These are phyloP conservation scores for Acanthosepion pharaonis DNA, from an alignment of 2,888 invertebrate species.

Conservation along the genomic window DNA sequence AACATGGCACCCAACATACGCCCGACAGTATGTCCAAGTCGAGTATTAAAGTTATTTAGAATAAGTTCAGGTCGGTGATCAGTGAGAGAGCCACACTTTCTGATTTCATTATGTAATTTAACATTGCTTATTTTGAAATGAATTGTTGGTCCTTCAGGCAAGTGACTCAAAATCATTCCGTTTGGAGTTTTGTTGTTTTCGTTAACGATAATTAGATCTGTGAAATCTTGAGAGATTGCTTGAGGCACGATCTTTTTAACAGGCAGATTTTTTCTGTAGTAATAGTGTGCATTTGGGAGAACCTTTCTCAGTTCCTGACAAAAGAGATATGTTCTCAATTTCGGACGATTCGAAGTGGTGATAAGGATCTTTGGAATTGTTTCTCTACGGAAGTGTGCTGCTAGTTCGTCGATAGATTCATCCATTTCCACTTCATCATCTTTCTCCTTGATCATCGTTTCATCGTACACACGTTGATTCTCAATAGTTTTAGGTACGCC, in stretches of 20 bases:
- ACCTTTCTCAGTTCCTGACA: slow-evolving; percentile 91
- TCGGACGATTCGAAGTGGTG: slow-evolving; percentile 94
- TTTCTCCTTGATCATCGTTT: slow-evolving; percentile 85
- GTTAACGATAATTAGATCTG: slow-evolving; percentile 80
- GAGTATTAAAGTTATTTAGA: slow-evolving; percentile 94
- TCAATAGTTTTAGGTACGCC: slow-evolving; percentile 91
- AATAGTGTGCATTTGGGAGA: slow-evolving; percentile 92
- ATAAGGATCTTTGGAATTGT: slow-evolving; percentile 96
- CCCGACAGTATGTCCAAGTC: slow-evolving; percentile 91
- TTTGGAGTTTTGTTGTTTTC: slow-evolving; percentile 93
- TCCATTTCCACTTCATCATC: slow-evolving; percentile 79
- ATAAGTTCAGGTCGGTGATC: slow-evolving; percentile 95
- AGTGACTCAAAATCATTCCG: slow-evolving; percentile 91
- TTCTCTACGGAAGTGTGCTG: slow-evolving; percentile 86
- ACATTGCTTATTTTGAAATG: slow-evolving; percentile 95
- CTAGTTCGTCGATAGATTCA: slow-evolving; percentile 88
- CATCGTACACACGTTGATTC: slow-evolving; percentile 91
- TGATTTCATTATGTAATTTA: slow-evolving; percentile 78
- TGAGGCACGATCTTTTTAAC: slow-evolving; percentile 94
- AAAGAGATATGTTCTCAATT: slow-evolving; percentile 90
- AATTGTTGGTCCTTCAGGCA: slow-evolving; percentile 97
- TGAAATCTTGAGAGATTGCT: slow-evolving; percentile 81
- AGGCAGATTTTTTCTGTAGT: slow-evolving; percentile 89
- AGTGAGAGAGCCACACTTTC: slow-evolving; percentile 78
- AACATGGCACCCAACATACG: slow-evolving; percentile 93